Percentiles rank a stretch among this genome's conserved stretches.
Evolutionary conservation across 2,797 vertebrate genomes (phyloP).

Genomic region (Poeciliopsis turneri): DNA sequence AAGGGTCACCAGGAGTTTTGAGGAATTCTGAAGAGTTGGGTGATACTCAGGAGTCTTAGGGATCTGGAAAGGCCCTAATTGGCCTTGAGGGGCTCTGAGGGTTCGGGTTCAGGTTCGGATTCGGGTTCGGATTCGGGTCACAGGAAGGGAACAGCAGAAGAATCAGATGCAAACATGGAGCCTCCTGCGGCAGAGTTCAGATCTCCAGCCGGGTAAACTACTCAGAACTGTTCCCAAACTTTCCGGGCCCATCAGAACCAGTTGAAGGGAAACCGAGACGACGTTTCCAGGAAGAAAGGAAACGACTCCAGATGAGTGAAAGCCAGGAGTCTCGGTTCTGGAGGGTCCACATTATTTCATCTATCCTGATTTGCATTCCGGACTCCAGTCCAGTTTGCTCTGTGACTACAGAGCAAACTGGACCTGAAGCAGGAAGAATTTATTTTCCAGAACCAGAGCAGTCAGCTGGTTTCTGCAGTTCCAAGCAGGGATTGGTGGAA

Average conservation of each 20-base stretch:
- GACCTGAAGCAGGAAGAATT: too few relatives aligned
- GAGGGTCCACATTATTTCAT: neutral
- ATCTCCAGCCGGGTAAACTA: neutral
- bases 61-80: neutral
- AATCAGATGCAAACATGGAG: neutral
- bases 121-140: neutral
- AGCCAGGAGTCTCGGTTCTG: neutral
- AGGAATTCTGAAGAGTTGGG: too few relatives aligned
- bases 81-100: neutral
- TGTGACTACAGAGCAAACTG: too few relatives aligned
- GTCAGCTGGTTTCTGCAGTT: neutral
- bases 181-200: neutral
- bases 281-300: neutral
- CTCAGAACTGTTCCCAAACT: neutral
- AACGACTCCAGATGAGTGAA: neutral
- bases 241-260: neutral
- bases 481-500: too few relatives aligned
- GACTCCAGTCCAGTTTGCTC: neutral
- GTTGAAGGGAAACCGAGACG: neutral
- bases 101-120: too few relatives aligned
- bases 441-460: neutral
- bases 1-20: neutral
- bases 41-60: neutral
- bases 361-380: neutral
- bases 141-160: neutral